phyloP scores from a whole-genome alignment of 2,113 vertebrate genomes.

The Elgaria multicarinata region DNA sequence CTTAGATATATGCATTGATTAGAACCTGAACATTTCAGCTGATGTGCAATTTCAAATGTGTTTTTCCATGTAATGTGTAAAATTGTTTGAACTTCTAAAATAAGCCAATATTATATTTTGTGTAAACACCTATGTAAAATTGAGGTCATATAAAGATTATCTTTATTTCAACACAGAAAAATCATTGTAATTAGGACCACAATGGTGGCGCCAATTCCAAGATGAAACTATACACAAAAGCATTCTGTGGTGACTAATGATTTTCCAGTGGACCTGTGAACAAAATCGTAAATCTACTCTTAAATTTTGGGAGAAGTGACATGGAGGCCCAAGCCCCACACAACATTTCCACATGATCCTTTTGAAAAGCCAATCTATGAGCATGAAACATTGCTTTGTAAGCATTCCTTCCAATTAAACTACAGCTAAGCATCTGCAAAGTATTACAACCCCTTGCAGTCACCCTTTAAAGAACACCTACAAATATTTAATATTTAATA shows the following conservation, averaged over 20 bases:
- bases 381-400: neutral
- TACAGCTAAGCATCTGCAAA: neutral
- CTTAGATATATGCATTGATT: neutral
- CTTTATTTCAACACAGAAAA: slow-evolving; percentile 74
- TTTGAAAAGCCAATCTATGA: neutral
- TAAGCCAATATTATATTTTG: slow-evolving; percentile 52
- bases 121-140: slow-evolving; percentile 17
- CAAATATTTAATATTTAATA: slow-evolving; percentile 26
- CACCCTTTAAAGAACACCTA: neutral
- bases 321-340: neutral
- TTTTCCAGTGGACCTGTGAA: neutral
- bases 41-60: neutral
- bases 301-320: neutral
- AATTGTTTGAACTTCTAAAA: neutral
- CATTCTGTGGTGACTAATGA: neutral
- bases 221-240: neutral
- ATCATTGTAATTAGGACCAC: slow-evolving; percentile 56
- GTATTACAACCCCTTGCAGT: neutral
- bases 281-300: neutral
- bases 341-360: neutral
- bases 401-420: slow-evolving; percentile 1
- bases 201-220: slow-evolving; percentile 30
- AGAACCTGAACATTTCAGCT: neutral
- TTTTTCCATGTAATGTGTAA: neutral
- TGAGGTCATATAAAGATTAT: neutral